Percentiles rank a stretch among this genome's conserved stretches.
These are phyloP conservation scores for Lichenostomus cassidix DNA, from an alignment of 2,113 vertebrate species.

Conservation along the genomic window DNA sequence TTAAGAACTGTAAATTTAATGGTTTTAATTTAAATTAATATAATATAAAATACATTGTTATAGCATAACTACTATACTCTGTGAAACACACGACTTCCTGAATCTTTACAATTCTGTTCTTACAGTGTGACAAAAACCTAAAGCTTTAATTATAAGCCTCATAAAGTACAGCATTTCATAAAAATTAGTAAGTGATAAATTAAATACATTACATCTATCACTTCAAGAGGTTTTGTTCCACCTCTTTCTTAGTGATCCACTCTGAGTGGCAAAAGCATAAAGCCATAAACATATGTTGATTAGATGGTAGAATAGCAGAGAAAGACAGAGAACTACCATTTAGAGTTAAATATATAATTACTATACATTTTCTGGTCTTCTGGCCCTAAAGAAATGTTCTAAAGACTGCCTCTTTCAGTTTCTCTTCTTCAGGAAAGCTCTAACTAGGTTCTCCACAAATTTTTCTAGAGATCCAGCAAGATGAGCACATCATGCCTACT, in stretches of 20 bases:
- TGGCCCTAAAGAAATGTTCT: not conserved
- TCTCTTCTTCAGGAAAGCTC: not conserved
- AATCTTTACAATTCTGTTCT: not conserved
- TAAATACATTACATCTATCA: not conserved
- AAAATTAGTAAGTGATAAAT: not conserved
- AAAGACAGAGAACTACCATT: not conserved
- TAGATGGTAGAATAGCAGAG: not conserved
- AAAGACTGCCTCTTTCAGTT: not conserved
- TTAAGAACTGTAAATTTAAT: not conserved
- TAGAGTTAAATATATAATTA: not conserved
- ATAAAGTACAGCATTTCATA: not conserved
- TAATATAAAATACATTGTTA: not conserved
- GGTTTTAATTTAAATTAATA: not conserved
- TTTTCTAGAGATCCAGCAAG: not conserved
- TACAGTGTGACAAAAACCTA: not conserved
- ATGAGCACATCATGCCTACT: not conserved
- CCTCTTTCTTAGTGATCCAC: not conserved
- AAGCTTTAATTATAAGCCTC: not conserved
- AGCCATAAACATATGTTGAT: not conserved
- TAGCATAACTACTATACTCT: not conserved
- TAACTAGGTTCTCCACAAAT: not conserved
- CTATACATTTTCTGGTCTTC: not conserved
- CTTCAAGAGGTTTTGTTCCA: not conserved
- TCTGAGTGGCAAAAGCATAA: not conserved
- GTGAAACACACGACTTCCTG: not conserved